Conservation (phyloP, 2,113 vertebrate genomes). For the Lampris incognitus region DNA sequence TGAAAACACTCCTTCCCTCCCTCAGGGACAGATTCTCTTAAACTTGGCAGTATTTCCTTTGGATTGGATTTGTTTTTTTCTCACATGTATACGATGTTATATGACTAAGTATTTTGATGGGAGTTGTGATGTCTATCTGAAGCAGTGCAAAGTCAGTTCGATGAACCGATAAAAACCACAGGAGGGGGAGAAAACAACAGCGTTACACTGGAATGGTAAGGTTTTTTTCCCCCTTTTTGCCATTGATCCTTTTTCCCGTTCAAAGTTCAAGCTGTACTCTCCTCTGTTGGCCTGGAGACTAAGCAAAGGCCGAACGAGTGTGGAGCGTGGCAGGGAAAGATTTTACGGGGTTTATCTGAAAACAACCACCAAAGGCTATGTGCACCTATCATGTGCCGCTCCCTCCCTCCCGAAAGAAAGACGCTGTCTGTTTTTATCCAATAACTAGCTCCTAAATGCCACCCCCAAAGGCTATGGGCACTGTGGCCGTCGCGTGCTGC, state of each 20-base stretch:
- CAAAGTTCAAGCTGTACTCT: conserved; percentile 74
- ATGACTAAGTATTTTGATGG: background rate
- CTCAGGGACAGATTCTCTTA: background rate
- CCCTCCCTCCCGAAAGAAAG: background rate
- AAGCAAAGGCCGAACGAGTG: conserved; percentile 12
- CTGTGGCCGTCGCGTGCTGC: too few relatives aligned
- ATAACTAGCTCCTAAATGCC: background rate
- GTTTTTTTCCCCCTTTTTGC: conserved; percentile 11
- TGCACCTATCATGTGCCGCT: background rate
- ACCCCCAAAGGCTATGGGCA: too few relatives aligned
- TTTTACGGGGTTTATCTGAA: conserved; percentile 13
- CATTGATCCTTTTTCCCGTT: conserved; percentile 67
- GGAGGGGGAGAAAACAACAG: conserved; percentile 16
- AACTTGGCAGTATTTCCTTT: background rate
- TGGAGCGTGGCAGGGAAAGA: conserved; percentile 1
- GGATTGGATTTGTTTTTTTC: background rate
- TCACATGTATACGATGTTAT: too few relatives aligned
- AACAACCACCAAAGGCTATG: background rate
- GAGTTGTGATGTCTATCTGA: background rate
- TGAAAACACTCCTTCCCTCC: background rate
- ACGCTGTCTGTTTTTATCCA: background rate
- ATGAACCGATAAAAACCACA: background rate
- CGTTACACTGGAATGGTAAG: too few relatives aligned
- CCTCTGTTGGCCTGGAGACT: conserved; percentile 58
- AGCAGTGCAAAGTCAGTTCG: background rate